These are phyloP conservation scores for Spilogale gracilis DNA, from an alignment of 2,113 vertebrate species.

Conservation along the genomic window DNA sequence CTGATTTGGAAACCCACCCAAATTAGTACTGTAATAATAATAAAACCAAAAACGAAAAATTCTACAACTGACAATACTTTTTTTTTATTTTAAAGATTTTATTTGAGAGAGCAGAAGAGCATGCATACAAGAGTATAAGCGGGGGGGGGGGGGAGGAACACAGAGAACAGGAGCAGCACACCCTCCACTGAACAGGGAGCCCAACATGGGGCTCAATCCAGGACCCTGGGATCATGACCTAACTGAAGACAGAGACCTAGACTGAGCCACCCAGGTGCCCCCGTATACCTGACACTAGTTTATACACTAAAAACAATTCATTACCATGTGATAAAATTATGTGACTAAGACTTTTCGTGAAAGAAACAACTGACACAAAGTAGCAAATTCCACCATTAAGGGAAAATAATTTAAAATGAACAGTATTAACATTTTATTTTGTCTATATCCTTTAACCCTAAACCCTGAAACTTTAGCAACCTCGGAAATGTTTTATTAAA, in stretches of 20 bases:
- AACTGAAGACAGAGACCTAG: background rate
- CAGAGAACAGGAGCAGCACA: background rate
- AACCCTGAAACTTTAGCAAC: constrained; percentile 41
- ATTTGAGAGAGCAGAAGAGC: background rate
- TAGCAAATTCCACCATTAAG: constrained; percentile 9
- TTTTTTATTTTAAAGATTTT: background rate
- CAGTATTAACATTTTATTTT: constrained; percentile 40
- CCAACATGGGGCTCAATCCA: background rate
- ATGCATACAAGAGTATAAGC: background rate
- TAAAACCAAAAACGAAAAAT: background rate
- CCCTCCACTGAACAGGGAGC: background rate
- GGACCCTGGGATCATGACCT: background rate
- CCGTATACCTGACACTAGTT: constrained; percentile 25
- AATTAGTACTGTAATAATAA: background rate
- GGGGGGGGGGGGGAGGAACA: too few relatives aligned
- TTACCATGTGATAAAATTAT: background rate
- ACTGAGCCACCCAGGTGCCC: background rate
- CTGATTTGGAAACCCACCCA: background rate
- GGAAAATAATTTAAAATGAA: constrained; percentile 58
- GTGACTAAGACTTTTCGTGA: constrained; percentile 21
- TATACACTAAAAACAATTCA: constrained; percentile 56
- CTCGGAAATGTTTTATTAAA: constrained; percentile 50
- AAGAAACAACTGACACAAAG: constrained; percentile 26
- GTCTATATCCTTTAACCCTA: constrained; percentile 35
- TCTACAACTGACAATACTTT: constrained; percentile 21